A percentile compares a stretch with the other conserved stretches of the same genome.
Conservation (phyloP, 2,888 invertebrate genomes). For the Dioctria linearis region DNA sequence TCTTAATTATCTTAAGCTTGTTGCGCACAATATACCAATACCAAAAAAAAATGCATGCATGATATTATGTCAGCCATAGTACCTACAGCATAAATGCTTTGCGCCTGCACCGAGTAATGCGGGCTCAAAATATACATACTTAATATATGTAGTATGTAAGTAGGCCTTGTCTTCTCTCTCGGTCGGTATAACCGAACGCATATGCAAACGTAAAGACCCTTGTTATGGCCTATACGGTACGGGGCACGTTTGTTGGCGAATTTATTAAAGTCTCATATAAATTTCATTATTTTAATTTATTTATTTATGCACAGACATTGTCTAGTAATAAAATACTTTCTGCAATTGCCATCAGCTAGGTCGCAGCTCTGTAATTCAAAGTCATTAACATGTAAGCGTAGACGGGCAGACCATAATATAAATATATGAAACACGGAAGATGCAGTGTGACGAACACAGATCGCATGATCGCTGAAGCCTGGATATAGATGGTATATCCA, state of each 20-base stretch:
- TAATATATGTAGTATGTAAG: too few species aligned
- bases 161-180: too few species aligned
- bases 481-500: too few species aligned
- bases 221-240: background rate
- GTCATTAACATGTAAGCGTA: constrained; percentile 46
- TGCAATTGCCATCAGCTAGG: constrained; percentile 40
- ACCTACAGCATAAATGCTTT: too few species aligned
- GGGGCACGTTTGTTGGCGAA: constrained; percentile 20
- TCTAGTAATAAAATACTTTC: constrained; percentile 51
- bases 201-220: constrained; percentile 5
- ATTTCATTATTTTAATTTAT: constrained; percentile 51
- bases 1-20: constrained; percentile 1
- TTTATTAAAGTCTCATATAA: constrained; percentile 49
- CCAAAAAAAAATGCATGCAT: too few species aligned
- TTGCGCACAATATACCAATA: too few species aligned
- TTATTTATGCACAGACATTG: constrained; percentile 51
- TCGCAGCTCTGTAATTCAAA: constrained; percentile 38
- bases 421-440: constrained; percentile 13
- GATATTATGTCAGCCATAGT: too few species aligned
- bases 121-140: too few species aligned
- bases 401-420: background rate
- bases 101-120: too few species aligned
- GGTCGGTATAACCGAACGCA: too few species aligned
- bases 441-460: constrained; percentile 27
- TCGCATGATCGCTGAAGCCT: background rate